These are phyloP conservation scores for Capitella teleta DNA, from an alignment of 1,140 invertebrate species.

Conservation along the genomic window DNA sequence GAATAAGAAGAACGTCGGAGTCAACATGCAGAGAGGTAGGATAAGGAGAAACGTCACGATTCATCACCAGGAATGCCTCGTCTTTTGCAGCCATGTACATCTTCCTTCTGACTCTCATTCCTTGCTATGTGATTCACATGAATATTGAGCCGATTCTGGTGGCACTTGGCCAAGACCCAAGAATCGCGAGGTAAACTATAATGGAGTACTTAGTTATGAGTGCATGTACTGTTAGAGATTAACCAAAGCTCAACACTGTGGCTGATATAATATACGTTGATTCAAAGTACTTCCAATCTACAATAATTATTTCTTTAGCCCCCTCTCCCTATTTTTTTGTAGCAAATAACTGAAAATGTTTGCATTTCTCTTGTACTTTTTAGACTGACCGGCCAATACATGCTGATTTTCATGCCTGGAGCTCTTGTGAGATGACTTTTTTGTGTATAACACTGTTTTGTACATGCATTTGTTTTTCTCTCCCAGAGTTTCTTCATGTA, in stretches of 20 bases:
- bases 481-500: conserved; percentile 11
- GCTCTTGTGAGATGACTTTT: conserved; percentile 9
- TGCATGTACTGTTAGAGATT: too few relatives aligned
- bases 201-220: too few relatives aligned
- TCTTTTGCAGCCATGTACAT: conserved; percentile 5
- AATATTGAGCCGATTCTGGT: conserved; percentile 9
- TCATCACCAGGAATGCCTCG: background rate
- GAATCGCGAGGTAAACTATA: conserved; percentile 4
- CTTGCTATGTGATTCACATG: conserved; percentile 9
- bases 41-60: background rate
- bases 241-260: too few relatives aligned
- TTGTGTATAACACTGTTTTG: background rate
- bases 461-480: background rate
- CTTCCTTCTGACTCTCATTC: conserved; percentile 5
- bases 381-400: conserved; percentile 9
- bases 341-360: too few relatives aligned
- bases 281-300: too few relatives aligned
- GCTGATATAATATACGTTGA: too few relatives aligned
- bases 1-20: conserved; percentile 9
- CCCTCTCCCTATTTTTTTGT: too few relatives aligned
- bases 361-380: too few relatives aligned
- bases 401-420: conserved; percentile 13
- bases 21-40: conserved; percentile 8
- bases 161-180: conserved; percentile 2
- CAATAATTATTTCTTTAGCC: too few relatives aligned